phyloP scores from a whole-genome alignment of 1,140 invertebrate genomes.

The Araneus ventricosus region DNA sequence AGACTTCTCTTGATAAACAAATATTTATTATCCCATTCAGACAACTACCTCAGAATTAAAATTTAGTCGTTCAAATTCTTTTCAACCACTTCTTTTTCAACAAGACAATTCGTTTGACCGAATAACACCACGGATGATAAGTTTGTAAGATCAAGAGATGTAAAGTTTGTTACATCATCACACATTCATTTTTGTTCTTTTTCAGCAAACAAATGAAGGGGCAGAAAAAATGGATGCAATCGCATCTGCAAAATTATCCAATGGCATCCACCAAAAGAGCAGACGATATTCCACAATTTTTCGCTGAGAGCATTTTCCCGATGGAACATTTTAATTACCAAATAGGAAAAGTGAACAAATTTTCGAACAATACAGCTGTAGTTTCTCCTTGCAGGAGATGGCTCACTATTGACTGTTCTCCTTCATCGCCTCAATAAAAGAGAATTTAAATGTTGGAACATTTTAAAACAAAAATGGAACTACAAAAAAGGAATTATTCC shows the following conservation, averaged over 20 bases:
- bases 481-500: neutral
- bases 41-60: neutral
- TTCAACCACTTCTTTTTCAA: neutral
- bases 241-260: conserved; percentile 5
- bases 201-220: neutral
- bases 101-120: neutral
- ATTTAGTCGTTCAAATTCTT: neutral
- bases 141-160: neutral
- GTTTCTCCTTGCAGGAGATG: neutral
- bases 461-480: neutral
- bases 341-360: neutral
- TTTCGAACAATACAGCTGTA: neutral
- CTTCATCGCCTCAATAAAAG: neutral
- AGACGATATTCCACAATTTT: neutral
- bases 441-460: neutral
- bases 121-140: too few relatives aligned
- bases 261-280: neutral
- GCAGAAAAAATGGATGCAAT: neutral
- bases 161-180: neutral
- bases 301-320: neutral
- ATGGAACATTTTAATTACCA: conserved; percentile 5
- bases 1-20: too few relatives aligned
- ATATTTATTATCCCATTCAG: neutral
- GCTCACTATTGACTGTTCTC: neutral
- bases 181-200: neutral